phyloP scores from a whole-genome alignment of 1,140 invertebrate species.

The Trinorchestia longiramus region DNA sequence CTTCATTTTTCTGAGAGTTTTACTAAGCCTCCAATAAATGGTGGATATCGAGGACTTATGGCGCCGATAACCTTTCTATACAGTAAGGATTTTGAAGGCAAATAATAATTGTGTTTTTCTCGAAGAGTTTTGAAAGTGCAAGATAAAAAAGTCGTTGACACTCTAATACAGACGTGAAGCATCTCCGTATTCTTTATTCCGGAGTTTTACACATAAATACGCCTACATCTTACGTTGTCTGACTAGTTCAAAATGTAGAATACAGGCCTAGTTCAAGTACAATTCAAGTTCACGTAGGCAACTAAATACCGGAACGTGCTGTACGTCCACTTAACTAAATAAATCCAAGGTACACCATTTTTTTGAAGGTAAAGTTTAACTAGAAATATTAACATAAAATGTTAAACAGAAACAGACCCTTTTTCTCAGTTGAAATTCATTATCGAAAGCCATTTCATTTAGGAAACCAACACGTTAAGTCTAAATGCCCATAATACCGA shows the following conservation, averaged over 20 bases:
- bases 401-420: background rate
- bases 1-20: background rate
- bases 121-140: background rate
- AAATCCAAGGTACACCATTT: background rate
- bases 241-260: too few relatives aligned
- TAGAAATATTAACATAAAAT: background rate
- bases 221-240: too few relatives aligned
- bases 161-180: too few relatives aligned
- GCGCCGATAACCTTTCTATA: background rate
- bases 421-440: background rate
- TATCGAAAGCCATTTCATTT: background rate
- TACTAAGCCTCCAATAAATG: background rate
- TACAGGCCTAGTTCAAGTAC: too few relatives aligned
- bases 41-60: background rate
- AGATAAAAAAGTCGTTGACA: background rate
- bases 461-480: background rate
- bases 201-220: too few relatives aligned
- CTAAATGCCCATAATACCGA: background rate
- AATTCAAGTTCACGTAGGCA: too few relatives aligned
- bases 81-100: background rate
- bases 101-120: background rate
- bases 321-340: too few relatives aligned
- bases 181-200: too few relatives aligned
- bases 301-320: too few relatives aligned
- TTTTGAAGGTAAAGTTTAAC: background rate